Evolutionary conservation across 2,888 invertebrate species (phyloP).

Genomic region (Hanleya hanleyi): DNA sequence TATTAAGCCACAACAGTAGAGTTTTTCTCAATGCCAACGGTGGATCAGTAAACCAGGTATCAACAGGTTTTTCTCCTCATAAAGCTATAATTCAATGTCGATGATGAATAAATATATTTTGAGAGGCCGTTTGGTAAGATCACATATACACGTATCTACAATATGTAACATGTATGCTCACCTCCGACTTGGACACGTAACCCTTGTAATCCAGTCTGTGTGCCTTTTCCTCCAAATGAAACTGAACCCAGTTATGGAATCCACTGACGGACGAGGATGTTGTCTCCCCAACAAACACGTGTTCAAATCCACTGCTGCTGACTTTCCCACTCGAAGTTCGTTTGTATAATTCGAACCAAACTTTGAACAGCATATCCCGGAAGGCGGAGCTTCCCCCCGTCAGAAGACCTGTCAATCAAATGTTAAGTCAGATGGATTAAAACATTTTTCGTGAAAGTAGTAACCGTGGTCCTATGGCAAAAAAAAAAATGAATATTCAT

Average conservation of each 20-base stretch:
- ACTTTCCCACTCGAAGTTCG: constrained; percentile 79
- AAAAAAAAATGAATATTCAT: no score
- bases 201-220: constrained; percentile 52
- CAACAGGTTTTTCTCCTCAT: no score
- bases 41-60: no score
- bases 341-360: constrained; percentile 81
- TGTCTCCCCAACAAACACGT: constrained; percentile 91
- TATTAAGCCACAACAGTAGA: no score
- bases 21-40: no score
- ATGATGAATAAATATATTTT: no score
- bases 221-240: constrained; percentile 81
- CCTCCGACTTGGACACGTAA: constrained; percentile 40
- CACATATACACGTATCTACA: no score
- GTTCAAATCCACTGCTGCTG: constrained; percentile 94
- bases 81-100: no score
- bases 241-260: constrained; percentile 94
- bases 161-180: no score
- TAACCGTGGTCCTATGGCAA: no score
- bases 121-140: no score
- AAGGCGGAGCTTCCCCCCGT: constrained; percentile 44
- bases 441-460: background rate
- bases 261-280: constrained; percentile 84
- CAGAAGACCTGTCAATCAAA: constrained; percentile 7
- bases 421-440: no score
- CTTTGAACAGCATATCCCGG: constrained; percentile 66